Percentiles rank a stretch among this genome's conserved stretches.
Evolutionary conservation across 2,797 vertebrate species (phyloP).

Genomic region (Tapera naevia): DNA sequence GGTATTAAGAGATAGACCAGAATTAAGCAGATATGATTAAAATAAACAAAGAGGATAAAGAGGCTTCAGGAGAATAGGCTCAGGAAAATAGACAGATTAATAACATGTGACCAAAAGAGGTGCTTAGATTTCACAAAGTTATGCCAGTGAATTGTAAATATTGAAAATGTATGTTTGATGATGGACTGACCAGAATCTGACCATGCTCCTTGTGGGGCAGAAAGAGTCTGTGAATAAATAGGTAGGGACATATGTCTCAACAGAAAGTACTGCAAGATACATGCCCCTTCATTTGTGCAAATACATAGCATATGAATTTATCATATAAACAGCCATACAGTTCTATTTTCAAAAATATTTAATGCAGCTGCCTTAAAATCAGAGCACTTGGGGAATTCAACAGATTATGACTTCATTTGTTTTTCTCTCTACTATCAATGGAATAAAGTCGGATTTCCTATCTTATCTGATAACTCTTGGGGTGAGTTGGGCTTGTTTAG

Average conservation of each 20-base stretch:
- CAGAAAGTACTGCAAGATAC: conserved; percentile 24
- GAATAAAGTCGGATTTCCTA: not conserved
- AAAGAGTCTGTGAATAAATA: conserved; percentile 21
- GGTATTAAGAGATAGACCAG: conserved; percentile 31
- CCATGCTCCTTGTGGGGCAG: conserved; percentile 3
- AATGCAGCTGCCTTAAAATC: not conserved
- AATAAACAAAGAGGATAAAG: not conserved
- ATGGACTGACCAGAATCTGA: not conserved
- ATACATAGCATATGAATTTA: not conserved
- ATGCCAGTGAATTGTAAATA: conserved; percentile 34
- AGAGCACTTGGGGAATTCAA: not conserved
- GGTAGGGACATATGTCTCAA: conserved; percentile 47
- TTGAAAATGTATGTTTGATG: not conserved
- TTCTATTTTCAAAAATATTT: not conserved
- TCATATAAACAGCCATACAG: not conserved
- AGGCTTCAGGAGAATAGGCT: conserved; percentile 5
- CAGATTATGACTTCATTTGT: not conserved
- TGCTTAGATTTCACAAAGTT: not conserved
- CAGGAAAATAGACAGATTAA: not conserved
- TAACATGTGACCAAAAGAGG: not conserved
- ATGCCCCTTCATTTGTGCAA: not conserved
- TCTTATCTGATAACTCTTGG: not conserved
- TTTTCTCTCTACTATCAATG: not conserved
- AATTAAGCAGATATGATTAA: conserved; percentile 14
- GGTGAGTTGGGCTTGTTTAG: too few species aligned